Base-by-base conservation (phyloP, 30 jellyfish, hydroid and myxozoan species). In the Chrysaora quinquecirrha region DNA sequence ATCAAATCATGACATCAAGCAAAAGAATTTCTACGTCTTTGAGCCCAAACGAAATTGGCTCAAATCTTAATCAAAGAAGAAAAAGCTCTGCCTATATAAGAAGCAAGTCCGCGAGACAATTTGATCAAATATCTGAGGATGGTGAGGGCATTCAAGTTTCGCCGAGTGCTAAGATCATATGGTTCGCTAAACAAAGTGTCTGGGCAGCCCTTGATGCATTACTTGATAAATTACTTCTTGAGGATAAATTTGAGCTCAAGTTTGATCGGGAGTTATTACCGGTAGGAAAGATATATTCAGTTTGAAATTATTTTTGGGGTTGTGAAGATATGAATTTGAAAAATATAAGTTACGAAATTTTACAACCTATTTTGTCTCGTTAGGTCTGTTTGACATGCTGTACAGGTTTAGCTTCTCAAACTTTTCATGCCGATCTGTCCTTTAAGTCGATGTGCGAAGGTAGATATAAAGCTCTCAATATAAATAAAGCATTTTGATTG, bases 121-220 rank as follows among this genome's bases (percentile, higher is more conserved):
- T 48, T 29, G 80, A 62, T 18, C 34, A 49, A 20, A 35, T 35
- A 6, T 10, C 78, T 18, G 90, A 52, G 35, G 83, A 80, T 12
- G 27, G 83, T 0, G 90, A 80, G 14, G 75, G 70, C 4, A 54
- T 83, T 20, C 73, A 70, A 1, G 93, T 71, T 23, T 65, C 93
- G 0, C 86, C 86, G 73, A 23, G 20, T 4, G 93, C 78, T 10
- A 71, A 58, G 56, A 83, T 83, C 19, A 63, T 83, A 9, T 83
- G 93, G 93, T 83, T 83, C 32, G 86, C 93, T 1, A 70, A 73
- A 28, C 93, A 83, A 32, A 86, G 93, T 11, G 28, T 52, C 10
- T 83, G 93, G 93, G 73, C 75, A 35, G 86, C 93, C 1, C 82
- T 83, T 22, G 93, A 83, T 71, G 23, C 83, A 16, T 58, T 80